Evolutionary conservation across 2,797 vertebrate species (phyloP).

Genomic region (Antrozous pallidus): DNA sequence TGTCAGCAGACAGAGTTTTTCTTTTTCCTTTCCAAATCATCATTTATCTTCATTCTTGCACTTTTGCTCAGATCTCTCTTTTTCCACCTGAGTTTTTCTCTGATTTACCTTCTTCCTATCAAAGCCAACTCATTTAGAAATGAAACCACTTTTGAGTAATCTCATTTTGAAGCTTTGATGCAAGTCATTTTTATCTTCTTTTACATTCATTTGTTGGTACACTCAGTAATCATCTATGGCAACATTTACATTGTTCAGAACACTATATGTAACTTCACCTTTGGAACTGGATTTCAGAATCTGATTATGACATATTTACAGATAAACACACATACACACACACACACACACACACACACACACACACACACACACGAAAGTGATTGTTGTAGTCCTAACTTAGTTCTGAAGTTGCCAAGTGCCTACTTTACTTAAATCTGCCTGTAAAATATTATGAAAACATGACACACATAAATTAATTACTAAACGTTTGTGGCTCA

Average conservation of each 20-base stretch:
- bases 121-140: background rate
- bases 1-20: background rate
- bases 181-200: background rate
- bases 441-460: slow-evolving; percentile 3
- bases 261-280: background rate
- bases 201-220: background rate
- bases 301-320: background rate
- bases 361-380: background rate
- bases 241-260: slow-evolving; percentile 8
- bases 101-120: background rate
- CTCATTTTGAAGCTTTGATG: background rate
- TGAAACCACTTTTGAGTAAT: background rate
- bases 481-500: background rate
- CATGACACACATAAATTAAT: background rate
- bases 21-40: background rate
- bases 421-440: background rate
- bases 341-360: background rate
- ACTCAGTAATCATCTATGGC: background rate
- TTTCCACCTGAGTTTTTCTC: background rate
- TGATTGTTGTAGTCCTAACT: background rate
- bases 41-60: slow-evolving; percentile 1
- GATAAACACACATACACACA: background rate
- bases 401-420: background rate
- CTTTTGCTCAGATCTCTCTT: background rate
- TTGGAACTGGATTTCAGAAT: background rate